These are phyloP conservation scores for Clytia hemisphaerica DNA, from an alignment of 30 jellyfish, hydroid and myxozoan genomes.

Conservation along the genomic window DNA sequence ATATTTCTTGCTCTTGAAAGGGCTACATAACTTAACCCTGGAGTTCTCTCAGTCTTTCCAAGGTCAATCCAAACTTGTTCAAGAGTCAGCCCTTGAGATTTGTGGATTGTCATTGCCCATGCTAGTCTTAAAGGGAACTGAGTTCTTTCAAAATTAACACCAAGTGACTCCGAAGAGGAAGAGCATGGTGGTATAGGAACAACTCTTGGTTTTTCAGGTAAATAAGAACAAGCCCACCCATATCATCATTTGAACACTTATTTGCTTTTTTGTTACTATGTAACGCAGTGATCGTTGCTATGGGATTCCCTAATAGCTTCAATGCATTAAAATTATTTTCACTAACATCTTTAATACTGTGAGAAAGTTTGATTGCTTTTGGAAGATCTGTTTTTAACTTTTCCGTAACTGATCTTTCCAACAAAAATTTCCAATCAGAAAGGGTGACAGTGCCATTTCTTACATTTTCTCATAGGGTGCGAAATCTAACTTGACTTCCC, in stretches of 20 bases:
- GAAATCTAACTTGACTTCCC: not conserved
- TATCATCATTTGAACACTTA: conserved; percentile 31
- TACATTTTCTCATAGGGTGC: not conserved
- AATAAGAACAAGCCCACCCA: conserved; percentile 28
- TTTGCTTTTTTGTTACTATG: conserved; percentile 21
- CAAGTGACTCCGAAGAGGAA: too few relatives aligned
- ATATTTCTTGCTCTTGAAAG: conserved; percentile 23
- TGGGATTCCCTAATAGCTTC: conserved; percentile 10
- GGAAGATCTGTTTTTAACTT: too few relatives aligned
- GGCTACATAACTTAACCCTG: conserved; percentile 43
- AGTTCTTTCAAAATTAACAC: too few relatives aligned
- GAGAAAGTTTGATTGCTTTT: not conserved
- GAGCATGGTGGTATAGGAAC: too few relatives aligned
- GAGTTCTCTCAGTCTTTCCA: conserved; percentile 25
- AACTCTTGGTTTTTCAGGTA: conserved; percentile 31
- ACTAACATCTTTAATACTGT: conserved; percentile 13
- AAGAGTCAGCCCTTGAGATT: conserved; percentile 49
- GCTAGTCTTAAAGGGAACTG: conserved; percentile 44
- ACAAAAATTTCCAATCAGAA: conserved; percentile 9
- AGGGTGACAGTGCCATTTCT: conserved; percentile 12
- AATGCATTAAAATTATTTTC: conserved; percentile 6
- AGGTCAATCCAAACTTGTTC: conserved; percentile 42
- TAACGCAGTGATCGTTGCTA: conserved; percentile 36
- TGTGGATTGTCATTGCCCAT: conserved; percentile 63
- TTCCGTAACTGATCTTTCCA: too few relatives aligned